phyloP scores from a whole-genome alignment of 2,797 vertebrate species.

The Scyliorhinus canicula region DNA sequence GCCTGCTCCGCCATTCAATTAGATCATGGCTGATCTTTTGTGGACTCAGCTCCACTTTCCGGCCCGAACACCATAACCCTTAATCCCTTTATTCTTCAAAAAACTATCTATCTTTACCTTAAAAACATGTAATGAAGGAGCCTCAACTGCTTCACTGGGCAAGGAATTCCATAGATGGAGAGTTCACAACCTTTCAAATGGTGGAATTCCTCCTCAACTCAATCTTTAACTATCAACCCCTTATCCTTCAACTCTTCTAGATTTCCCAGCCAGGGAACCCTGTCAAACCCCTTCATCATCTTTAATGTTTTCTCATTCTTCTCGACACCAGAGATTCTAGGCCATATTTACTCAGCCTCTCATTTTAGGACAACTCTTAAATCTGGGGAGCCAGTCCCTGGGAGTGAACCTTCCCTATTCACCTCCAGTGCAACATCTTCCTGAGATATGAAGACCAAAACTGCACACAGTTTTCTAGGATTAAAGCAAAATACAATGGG shows the following conservation, averaged over 20 bases:
- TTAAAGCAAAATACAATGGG: too few species aligned
- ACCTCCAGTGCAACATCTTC: neutral
- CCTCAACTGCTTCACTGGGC: too few species aligned
- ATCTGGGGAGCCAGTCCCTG: neutral
- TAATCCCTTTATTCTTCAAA: too few species aligned
- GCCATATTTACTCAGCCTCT: neutral
- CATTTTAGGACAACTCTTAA: neutral
- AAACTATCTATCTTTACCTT: too few species aligned
- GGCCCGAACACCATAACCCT: too few species aligned
- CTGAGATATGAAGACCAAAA: neutral
- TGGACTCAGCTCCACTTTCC: too few species aligned
- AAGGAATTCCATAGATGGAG: too few species aligned
- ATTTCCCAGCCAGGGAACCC: neutral
- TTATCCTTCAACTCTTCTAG: neutral
- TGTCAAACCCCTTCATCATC: neutral
- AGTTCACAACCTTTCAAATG: neutral
- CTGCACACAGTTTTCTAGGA: neutral
- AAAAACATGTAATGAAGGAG: too few species aligned
- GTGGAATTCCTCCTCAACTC: neutral
- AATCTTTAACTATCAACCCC: neutral
- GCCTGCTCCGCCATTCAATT: too few species aligned
- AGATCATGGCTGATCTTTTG: too few species aligned
- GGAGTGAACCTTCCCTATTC: neutral
- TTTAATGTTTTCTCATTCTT: neutral
- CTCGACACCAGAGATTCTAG: neutral